Conservation (phyloP, 2,888 invertebrate species). For the Bembecia ichneumoniformis region DNA sequence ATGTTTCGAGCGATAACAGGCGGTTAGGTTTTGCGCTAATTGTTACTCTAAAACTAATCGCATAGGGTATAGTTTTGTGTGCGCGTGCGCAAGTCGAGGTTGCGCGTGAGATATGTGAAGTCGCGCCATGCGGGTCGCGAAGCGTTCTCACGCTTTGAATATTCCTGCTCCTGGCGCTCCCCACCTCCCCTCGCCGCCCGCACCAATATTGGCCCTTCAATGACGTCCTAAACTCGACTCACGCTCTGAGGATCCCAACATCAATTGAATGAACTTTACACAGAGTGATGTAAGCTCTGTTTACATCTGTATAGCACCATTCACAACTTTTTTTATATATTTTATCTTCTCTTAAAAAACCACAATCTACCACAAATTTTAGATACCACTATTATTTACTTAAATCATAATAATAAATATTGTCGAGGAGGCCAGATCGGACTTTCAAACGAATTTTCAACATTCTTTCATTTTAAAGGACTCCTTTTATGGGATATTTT, state of each 20-base stretch:
- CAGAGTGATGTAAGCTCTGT: constrained; percentile 33
- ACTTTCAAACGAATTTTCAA: too few relatives aligned
- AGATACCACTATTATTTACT: too few relatives aligned
- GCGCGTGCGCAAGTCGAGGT: constrained; percentile 38
- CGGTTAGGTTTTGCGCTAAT: constrained; percentile 26
- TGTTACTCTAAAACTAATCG: constrained; percentile 27
- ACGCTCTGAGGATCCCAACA: constrained; percentile 45
- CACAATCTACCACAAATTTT: too few relatives aligned
- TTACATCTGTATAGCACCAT: constrained; percentile 39
- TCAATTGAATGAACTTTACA: constrained; percentile 58
- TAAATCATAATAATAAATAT: too few relatives aligned
- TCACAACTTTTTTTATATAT: too few relatives aligned
- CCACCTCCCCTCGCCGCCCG: constrained; percentile 20
- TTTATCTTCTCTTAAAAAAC: too few relatives aligned
- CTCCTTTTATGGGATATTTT: too few relatives aligned
- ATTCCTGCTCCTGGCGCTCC: constrained; percentile 61
- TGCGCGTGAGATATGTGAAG: constrained; percentile 72
- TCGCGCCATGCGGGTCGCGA: constrained; percentile 71
- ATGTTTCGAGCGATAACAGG: constrained; percentile 65
- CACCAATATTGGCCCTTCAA: constrained; percentile 41
- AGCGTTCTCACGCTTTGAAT: constrained; percentile 72
- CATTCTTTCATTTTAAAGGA: too few relatives aligned
- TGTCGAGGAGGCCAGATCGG: too few relatives aligned
- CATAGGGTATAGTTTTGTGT: constrained; percentile 36
- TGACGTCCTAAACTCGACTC: constrained; percentile 51